Evolutionary conservation across 2,888 invertebrate species (phyloP).

Genomic region (Gerris lacustris): DNA sequence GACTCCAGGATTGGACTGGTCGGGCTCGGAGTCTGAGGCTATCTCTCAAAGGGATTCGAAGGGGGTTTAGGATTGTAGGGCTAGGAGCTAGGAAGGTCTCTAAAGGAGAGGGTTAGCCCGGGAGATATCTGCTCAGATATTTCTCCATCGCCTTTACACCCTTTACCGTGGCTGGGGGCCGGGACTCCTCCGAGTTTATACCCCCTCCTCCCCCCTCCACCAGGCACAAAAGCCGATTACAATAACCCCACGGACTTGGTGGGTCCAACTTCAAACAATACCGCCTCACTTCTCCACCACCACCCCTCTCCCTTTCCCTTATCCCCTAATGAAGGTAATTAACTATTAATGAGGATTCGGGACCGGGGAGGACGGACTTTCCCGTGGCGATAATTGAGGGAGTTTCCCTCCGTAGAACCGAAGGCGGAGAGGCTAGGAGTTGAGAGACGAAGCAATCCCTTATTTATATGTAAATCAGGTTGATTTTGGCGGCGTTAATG

Average conservation of each 20-base stretch:
- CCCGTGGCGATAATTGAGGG: constrained; percentile 1
- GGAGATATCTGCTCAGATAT: no score
- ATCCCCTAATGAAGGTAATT: constrained; percentile 5
- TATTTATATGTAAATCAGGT: constrained; percentile 16
- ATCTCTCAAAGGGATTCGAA: no score
- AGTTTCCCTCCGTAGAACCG: not conserved
- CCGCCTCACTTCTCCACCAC: not conserved
- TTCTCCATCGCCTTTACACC: not conserved
- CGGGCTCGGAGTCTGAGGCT: no score
- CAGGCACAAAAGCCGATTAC: constrained; percentile 1
- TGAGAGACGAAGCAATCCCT: constrained; percentile 10
- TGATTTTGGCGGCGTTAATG: constrained; percentile 10
- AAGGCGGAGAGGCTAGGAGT: not conserved
- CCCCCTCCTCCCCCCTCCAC: not conserved
- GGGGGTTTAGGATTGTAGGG: no score
- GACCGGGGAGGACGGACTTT: not conserved
- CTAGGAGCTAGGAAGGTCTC: no score
- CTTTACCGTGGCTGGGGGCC: not conserved
- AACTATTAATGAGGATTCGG: constrained; percentile 9
- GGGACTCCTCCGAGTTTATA: not conserved
- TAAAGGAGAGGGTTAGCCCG: no score
- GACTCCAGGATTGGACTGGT: no score
- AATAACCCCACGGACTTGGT: not conserved
- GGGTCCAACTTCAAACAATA: constrained; percentile 3
- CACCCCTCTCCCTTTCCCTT: not conserved